Percentiles rank a stretch among this genome's conserved stretches.
Evolutionary conservation across 2,113 vertebrate genomes (phyloP).

Genomic region (Leptodactylus fuscus): DNA sequence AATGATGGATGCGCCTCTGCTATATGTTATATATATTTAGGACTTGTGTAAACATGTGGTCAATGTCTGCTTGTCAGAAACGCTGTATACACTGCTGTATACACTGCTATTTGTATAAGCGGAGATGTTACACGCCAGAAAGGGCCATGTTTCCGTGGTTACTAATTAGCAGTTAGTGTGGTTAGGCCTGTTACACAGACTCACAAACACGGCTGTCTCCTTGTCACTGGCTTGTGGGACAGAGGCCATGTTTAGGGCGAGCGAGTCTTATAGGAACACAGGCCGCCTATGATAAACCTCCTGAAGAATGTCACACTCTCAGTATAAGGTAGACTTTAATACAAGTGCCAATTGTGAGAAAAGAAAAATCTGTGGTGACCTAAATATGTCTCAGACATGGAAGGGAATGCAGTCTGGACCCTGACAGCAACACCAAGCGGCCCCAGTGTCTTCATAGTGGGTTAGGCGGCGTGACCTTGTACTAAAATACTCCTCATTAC

Average conservation of each 20-base stretch:
- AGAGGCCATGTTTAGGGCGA: no score
- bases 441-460: background rate
- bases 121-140: slow-evolving; percentile 14
- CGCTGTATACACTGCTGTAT: background rate
- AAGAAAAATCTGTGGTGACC: background rate
- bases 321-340: background rate
- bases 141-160: slow-evolving; percentile 48
- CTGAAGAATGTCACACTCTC: background rate
- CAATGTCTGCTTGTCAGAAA: no score
- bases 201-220: slow-evolving; percentile 33
- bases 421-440: background rate
- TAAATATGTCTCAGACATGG: background rate
- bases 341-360: background rate
- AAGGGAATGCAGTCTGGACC: background rate
- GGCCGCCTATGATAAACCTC: no score
- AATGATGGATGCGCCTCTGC: background rate
- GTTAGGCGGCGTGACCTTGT: background rate
- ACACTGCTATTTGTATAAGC: slow-evolving; percentile 24
- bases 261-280: no score
- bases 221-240: background rate
- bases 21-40: background rate
- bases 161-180: slow-evolving; percentile 50
- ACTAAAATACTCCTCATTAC: no score
- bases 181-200: no score
- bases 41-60: background rate